Base-by-base conservation (phyloP, 2,797 vertebrate genomes). In the Sebastes taczanowskii region DNA sequence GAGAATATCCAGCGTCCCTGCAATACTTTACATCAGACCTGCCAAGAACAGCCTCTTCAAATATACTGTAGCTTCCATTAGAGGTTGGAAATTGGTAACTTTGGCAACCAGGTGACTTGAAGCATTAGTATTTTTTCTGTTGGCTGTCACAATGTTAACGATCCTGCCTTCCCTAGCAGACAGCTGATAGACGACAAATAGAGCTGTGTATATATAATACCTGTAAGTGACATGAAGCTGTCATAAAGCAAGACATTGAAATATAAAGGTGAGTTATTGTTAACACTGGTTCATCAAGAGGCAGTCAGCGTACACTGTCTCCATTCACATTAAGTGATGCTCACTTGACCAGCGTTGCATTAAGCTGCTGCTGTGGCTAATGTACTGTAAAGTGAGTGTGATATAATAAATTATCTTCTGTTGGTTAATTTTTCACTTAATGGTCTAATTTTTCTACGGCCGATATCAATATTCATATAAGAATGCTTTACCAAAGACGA, bases 151-250 rank as follows among this genome's bases (percentile, higher is more conserved):
- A 62, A 27, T 65, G 61, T 72, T 65, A 38, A 61, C 65, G 52
- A 6, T 27, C 10, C n/a, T 56, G 18, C 29, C 2, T 53, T 76
- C 13, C 1, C 20, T 59, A 22, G 27, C 55, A 81, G 56, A 71
- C 9, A 35, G 71, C 25, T 66, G 38, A 52, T 71, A 59, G 58
- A 80, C 53, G 42, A 60, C 52, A 76, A 66, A 79, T 29, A 73
- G 18, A 7, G 7, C 5, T 56, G 34, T 74, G 13, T 68, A 42
- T 65, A 78, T 25, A 25, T 32, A n/a, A 34, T 25, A 81, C 22
- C 68, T 78, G 66, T 52, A 14, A 29, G 18, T 81, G 59, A 74
- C 25, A 66, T 29, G 7, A 65, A 25, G 71, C 56, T 62, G 20
- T 22, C 4, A 34, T 27, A 58, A 58, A 38, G 27, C 25, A 58